phyloP scores from a whole-genome alignment of 2,888 invertebrate genomes.

The Phrixothrix hirtus region DNA sequence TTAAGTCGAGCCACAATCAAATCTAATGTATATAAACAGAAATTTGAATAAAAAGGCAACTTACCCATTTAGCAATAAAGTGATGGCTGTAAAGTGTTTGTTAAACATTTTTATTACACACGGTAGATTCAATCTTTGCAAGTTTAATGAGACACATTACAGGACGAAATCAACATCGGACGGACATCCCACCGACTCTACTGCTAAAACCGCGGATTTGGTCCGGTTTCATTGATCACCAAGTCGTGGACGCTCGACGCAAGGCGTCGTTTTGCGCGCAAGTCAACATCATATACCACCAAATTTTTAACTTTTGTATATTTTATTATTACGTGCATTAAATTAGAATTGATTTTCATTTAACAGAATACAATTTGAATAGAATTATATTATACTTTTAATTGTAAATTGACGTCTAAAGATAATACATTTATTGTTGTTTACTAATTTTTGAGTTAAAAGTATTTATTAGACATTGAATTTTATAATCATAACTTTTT shows the following conservation, averaged over 20 bases:
- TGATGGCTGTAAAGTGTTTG: not conserved
- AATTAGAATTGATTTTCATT: no score
- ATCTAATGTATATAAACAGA: not conserved
- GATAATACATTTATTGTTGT: no score
- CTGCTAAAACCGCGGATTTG: constrained; percentile 11
- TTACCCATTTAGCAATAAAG: not conserved
- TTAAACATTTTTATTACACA: not conserved
- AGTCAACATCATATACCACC: constrained; percentile 1
- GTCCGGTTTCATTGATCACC: constrained; percentile 28
- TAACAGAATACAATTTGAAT: not conserved
- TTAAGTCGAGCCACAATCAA: no score
- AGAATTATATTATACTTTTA: not conserved
- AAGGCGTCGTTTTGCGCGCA: constrained; percentile 28
- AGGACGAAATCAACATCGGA: constrained; percentile 12
- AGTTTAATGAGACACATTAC: not conserved
- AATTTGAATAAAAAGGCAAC: no score
- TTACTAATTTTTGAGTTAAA: no score
- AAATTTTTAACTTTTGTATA: no score
- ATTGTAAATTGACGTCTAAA: no score
- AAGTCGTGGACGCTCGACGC: constrained; percentile 21
- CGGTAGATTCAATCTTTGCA: not conserved
- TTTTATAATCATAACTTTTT: no score
- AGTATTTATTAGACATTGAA: no score
- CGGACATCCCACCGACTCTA: constrained; percentile 15
- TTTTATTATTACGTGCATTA: no score